These are phyloP conservation scores for Xanthostigma xanthostigma DNA, from an alignment of 2,888 invertebrate genomes.

Conservation along the genomic window DNA sequence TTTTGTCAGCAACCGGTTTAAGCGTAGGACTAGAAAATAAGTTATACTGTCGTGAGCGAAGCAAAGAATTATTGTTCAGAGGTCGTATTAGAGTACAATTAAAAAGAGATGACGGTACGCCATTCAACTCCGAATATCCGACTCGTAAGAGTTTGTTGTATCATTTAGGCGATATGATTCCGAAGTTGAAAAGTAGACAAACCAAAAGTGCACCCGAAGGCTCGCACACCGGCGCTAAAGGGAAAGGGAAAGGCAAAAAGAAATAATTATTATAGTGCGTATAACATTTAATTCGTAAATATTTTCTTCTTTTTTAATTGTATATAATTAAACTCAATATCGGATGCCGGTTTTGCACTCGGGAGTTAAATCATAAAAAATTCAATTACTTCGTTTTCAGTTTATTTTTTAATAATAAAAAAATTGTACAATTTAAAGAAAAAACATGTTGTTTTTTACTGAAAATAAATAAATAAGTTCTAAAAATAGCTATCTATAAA, in stretches of 20 bases:
- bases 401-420: too few species aligned
- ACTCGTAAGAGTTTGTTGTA: slow-evolving; percentile 63
- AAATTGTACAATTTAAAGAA: too few species aligned
- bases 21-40: slow-evolving; percentile 86
- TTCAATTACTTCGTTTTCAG: too few species aligned
- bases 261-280: slow-evolving; percentile 8
- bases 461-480: too few species aligned
- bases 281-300: too few species aligned
- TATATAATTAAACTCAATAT: too few species aligned
- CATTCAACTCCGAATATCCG: slow-evolving; percentile 52
- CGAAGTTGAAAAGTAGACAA: slow-evolving; percentile 74
- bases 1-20: slow-evolving; percentile 67
- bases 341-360: too few species aligned
- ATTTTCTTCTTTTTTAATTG: too few species aligned
- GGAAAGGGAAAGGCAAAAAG: slow-evolving; percentile 22
- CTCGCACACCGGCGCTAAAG: slow-evolving; percentile 15
- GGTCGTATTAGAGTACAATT: slow-evolving; percentile 89
- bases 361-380: too few species aligned
- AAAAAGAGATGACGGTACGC: slow-evolving; percentile 75
- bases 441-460: too few species aligned
- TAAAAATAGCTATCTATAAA: too few species aligned
- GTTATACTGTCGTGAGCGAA: slow-evolving; percentile 77
- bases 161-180: slow-evolving; percentile 72
- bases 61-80: slow-evolving; percentile 70
- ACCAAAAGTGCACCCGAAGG: slow-evolving; percentile 30